Percentiles rank a stretch among this genome's conserved stretches.
These are phyloP conservation scores for Sceloporus tristichus DNA, from an alignment of 2,113 vertebrate species.

Conservation along the genomic window DNA sequence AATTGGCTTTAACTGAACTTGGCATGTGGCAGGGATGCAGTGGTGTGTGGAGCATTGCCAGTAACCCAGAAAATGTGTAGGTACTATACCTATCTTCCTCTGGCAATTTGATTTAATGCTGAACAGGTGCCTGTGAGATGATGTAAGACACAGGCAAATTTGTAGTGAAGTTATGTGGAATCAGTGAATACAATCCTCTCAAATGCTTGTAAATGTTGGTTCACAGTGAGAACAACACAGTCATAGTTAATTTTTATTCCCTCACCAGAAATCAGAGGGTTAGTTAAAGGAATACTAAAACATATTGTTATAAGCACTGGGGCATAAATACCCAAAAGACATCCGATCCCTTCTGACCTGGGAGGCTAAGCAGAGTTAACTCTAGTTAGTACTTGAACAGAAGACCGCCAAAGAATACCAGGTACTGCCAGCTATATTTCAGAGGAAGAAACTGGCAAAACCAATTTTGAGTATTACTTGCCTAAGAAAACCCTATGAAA, in stretches of 20 bases:
- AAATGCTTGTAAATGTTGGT: not conserved
- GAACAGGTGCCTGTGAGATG: not conserved
- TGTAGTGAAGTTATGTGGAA: not conserved
- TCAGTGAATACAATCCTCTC: not conserved
- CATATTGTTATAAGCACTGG: not conserved
- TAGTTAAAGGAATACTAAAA: too few species aligned
- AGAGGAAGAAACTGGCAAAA: too few species aligned
- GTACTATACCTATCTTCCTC: not conserved
- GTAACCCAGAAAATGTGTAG: not conserved
- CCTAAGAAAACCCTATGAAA: too few species aligned
- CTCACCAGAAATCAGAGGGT: not conserved
- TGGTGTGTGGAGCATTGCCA: not conserved
- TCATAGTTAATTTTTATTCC: not conserved
- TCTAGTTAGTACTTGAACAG: too few species aligned
- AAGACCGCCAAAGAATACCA: too few species aligned
- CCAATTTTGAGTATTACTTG: too few species aligned
- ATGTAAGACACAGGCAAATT: not conserved
- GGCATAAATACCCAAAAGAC: too few species aligned
- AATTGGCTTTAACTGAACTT: not conserved
- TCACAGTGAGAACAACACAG: not conserved
- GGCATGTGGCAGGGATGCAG: not conserved
- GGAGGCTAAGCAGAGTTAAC: too few species aligned
- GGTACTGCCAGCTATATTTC: too few species aligned
- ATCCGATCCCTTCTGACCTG: too few species aligned
- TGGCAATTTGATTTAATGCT: slow-evolving; percentile 7